Percentiles rank a stretch among this genome's conserved stretches.
phyloP scores from a whole-genome alignment of 2,797 vertebrate genomes.

The Chlorospingus semifuscus region DNA sequence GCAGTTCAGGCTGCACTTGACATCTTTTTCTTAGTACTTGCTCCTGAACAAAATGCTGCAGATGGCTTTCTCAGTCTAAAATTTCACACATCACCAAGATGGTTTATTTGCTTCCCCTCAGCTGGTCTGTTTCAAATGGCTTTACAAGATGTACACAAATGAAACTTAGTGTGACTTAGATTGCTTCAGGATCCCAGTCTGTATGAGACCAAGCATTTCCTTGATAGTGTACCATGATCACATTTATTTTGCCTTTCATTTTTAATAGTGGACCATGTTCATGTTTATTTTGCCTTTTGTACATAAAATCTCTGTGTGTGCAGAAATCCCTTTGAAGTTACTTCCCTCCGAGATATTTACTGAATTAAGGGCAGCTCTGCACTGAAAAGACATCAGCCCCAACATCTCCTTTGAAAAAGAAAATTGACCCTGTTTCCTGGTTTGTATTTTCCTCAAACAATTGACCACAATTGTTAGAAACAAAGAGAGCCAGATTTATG shows the following conservation, averaged over 20 bases:
- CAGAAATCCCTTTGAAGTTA: background rate
- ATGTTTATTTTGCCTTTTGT: background rate
- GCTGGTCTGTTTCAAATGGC: background rate
- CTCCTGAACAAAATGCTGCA: background rate
- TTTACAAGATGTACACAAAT: background rate
- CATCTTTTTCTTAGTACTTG: background rate
- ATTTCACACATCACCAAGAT: background rate
- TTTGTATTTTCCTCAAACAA: background rate
- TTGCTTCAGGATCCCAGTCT: background rate
- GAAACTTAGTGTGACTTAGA: background rate
- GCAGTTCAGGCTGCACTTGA: background rate
- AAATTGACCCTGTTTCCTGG: background rate
- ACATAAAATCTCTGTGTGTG: background rate
- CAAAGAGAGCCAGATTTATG: background rate
- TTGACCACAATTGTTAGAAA: background rate
- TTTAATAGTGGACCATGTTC: background rate
- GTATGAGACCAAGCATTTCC: background rate
- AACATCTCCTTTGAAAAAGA: background rate
- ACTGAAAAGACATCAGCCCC: background rate
- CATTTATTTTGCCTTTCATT: background rate
- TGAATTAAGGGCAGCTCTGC: background rate
- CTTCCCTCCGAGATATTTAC: background rate
- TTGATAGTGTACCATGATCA: background rate
- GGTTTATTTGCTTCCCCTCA: background rate
- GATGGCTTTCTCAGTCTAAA: background rate